Evolutionary conservation across 1,140 invertebrate genomes (phyloP), one percentile per base, ranked within the genome.

Genomic region (Ericerus pela): DNA sequence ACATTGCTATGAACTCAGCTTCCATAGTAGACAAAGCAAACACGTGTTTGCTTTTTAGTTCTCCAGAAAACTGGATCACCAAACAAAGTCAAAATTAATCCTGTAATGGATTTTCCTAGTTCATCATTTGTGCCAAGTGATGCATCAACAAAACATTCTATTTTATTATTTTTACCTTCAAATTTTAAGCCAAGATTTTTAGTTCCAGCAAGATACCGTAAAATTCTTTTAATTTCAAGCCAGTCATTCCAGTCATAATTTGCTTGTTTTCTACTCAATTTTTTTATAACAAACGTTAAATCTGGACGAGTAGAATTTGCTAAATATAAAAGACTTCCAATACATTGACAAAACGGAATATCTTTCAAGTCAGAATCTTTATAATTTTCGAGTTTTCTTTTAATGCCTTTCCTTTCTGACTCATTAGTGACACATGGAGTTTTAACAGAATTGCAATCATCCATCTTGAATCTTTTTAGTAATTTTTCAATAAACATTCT

Each of bases 171-270:
- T n/a, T 5, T 11, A 24, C 47, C 51, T 51, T 26, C 14, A 24
- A 51, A 51, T 51, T 3, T 5, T 6, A 51, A 11, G 6, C 47
- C 47, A 4, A 54, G 33, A 47, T 69, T 51, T 12, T 36, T 60
- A 29, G 68, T 72, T 28, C 65, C 68, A 55, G 68, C 70, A 5
- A 77, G 52, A 58, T 73, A 72, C 24, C 65, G 30, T 41, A 41
- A 4, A 41, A 41, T 6, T 41, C 37, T 41, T 4, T 16, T 41
- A 16, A 16, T 18, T 5, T 6, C n/a, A 5, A 16, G n/a, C 14
- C 20, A 41, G 20, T 73, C 66, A 2, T 58, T 38, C 43, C 62
- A 53, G 38, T 37, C 55, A 16, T 52, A 65, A 36, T 60, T 62
- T 10, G 60, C 59, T 10, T 61, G 58, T 54, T 62, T 66, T 54